Evolutionary conservation across 2,113 vertebrate species (phyloP), one percentile per base, ranked within the genome.

Genomic region (Mustela lutreola): DNA sequence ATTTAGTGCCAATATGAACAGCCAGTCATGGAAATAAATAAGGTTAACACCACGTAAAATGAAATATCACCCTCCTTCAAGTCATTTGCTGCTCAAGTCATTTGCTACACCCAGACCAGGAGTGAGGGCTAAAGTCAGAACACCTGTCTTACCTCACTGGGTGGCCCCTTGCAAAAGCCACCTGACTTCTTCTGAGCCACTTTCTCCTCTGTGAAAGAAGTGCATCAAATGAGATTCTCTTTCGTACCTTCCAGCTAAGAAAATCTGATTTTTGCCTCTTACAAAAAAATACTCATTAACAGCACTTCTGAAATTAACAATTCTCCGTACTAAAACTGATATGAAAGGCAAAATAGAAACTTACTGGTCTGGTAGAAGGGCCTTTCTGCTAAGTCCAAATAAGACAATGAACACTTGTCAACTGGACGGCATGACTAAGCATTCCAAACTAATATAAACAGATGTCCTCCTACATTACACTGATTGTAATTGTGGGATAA

Each of bases 231-330:
- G 18, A 83, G n/a, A 83, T 60, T 24, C 14, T 75, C 15, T 39
- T 80, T 56, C 39, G 48, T n/a, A 42, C 33, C 45, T 91, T 70
- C 33, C 5, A 18, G 15, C 24, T 42, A 50, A 22, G 21, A 82
- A 26, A 45, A 9, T 92, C 53, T 21, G 15, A 96, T 33, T 67
- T 58, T 78, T 73, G 89, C 1, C 19, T 70, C 53, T 89, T 70
- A 76, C 6, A 93, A 95, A 82, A 12, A 4, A 45, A 48, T 86
- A 93, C 48, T 82, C 62, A 67, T 75, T 48, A 96, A 73, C 89
- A 82, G 65, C 31, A 28, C 3, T 89, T 91, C 76, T 88, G 45
- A 93, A 83, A 63, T 92, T 75, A 97, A 83, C 8, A 83, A 70
- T 60, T 39, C 31, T 50, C 7, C 45, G 4, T 86, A 31, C 19